phyloP scores from a whole-genome alignment of 2,888 invertebrate species.

The Thyatira batis region DNA sequence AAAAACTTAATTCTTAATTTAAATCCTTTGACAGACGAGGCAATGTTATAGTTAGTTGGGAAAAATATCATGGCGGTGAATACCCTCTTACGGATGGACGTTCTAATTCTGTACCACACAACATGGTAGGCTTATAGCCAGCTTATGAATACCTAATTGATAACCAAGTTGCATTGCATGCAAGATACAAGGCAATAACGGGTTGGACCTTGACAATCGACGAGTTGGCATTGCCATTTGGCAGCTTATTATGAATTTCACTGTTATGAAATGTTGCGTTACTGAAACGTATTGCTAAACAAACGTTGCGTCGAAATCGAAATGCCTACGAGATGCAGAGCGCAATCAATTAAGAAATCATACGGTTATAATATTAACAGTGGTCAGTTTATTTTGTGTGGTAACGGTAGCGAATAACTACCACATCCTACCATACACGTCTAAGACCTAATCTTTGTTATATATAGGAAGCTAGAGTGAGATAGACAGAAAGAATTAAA shows the following conservation, averaged over 20 bases:
- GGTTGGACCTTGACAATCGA: conserved; percentile 45
- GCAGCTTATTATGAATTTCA: conserved; percentile 58
- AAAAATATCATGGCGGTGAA: background rate
- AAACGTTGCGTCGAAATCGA: conserved; percentile 38
- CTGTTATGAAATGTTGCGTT: conserved; percentile 61
- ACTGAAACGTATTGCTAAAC: conserved; percentile 52
- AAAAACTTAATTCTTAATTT: too few relatives aligned
- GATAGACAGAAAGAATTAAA: too few relatives aligned
- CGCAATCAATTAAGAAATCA: conserved; percentile 4
- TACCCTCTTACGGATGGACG: background rate
- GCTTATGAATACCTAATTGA: conserved; percentile 1
- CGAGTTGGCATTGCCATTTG: conserved; percentile 54
- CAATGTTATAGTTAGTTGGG: too few relatives aligned
- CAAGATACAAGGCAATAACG: conserved; percentile 11
- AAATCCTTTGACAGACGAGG: too few relatives aligned
- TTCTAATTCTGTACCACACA: background rate
- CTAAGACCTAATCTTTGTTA: too few relatives aligned
- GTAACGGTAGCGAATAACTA: too few relatives aligned
- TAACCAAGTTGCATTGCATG: conserved; percentile 5
- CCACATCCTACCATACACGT: too few relatives aligned
- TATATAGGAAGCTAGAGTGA: too few relatives aligned
- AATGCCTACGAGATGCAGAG: conserved; percentile 5
- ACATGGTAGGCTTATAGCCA: background rate
- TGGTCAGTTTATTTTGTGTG: too few relatives aligned
- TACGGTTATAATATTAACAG: background rate